These are phyloP conservation scores for Lutra lutra DNA, from an alignment of 2,797 vertebrate species.

Conservation along the genomic window DNA sequence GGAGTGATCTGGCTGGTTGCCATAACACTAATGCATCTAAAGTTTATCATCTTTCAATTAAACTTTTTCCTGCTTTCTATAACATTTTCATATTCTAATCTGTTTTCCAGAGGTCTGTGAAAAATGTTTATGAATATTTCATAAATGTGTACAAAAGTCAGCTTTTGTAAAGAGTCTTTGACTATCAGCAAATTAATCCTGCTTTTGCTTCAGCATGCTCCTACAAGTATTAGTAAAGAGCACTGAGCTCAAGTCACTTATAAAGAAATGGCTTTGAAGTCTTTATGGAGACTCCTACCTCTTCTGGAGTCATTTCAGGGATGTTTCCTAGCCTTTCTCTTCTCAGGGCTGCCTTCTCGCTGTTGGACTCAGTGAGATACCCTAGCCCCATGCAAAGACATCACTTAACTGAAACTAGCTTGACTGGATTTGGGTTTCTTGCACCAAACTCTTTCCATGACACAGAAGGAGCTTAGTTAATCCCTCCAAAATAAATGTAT, in stretches of 20 bases:
- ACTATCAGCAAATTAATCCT: neutral
- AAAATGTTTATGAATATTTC: slow-evolving; percentile 26
- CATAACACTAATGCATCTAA: slow-evolving; percentile 72
- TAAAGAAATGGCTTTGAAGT: neutral
- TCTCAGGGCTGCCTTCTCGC: neutral
- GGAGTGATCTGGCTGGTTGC: slow-evolving; percentile 73
- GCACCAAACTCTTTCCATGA: neutral
- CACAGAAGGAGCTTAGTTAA: neutral
- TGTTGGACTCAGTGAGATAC: neutral
- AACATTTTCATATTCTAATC: slow-evolving; percentile 64
- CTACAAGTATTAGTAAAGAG: slow-evolving; percentile 5
- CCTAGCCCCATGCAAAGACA: neutral
- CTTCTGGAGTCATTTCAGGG: neutral
- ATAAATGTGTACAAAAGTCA: slow-evolving; percentile 33
- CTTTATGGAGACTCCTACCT: neutral
- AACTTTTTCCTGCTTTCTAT: slow-evolving; percentile 65
- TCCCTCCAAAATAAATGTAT: neutral
- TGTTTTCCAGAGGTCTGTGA: slow-evolving; percentile 54
- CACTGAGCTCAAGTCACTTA: neutral
- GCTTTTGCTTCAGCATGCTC: neutral
- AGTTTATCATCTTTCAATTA: slow-evolving; percentile 74
- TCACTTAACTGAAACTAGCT: neutral
- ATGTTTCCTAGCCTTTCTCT: neutral
- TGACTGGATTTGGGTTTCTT: neutral
- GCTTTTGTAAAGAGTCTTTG: neutral